Evolutionary conservation across 2,888 invertebrate species (phyloP), one percentile per base, ranked within the genome.

Genomic region (Apantesis nais): DNA sequence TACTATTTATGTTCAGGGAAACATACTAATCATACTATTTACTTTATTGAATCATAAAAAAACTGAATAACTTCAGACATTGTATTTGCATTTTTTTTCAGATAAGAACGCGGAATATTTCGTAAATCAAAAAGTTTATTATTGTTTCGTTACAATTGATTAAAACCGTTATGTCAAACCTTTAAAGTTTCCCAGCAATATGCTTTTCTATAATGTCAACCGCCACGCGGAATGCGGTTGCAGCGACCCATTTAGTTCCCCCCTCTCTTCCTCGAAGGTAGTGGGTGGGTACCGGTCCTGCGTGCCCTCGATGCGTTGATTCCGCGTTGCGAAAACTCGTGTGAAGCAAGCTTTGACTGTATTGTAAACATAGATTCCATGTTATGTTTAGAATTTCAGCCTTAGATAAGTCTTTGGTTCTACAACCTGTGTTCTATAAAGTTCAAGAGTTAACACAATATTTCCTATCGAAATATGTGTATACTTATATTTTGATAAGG

Each of bases 261-360:
- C 83, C 81, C 83, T 81, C 78, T 83, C 82, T 78, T 77, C 77
- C 63, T 78, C 83, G 72, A 82, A 81, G 80, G 77, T 83, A 83
- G 85, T 86, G 85, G 87, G 86, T 86, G 84, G 83, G 81, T 89
- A 91, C 91, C 92, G 91, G 92, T 91, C 88, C 86, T 86, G 88
- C 88, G 88, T 92, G 92, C 90, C 92, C 92, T 88, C 92, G 86
- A 90, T 92, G 89, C 85, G 86, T 85, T 79, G 86, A 90, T 91
- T 91, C 92, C 91, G 92, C 86, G 82, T 90, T 89, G 89, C 88
- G 82, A 92, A 73, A 90, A 90, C 81, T 71, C 63, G 80, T 78
- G 77, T 80, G 80, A 77, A 74, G 74, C 74, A 79, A 79, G 80
- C 76, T 78, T 78, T 82, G 79, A 77, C 64, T 70, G 68, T 77